These are phyloP conservation scores for Dinomys branickii DNA, from an alignment of 2,113 vertebrate species.

Conservation along the genomic window DNA sequence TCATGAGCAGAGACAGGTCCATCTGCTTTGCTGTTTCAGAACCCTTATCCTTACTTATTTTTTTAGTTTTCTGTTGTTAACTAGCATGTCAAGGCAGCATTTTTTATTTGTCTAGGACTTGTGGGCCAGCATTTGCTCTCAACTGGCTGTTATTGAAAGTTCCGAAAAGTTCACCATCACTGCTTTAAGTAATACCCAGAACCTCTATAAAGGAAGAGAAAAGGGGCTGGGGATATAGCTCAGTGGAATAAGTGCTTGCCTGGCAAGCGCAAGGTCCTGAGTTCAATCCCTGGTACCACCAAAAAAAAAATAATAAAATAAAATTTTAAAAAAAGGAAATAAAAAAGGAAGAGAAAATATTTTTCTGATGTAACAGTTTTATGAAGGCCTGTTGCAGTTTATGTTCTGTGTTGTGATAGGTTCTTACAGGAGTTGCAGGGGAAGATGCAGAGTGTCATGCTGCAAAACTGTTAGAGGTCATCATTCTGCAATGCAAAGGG, in stretches of 20 bases:
- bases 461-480: conserved; percentile 96
- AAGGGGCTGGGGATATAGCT: too few relatives aligned
- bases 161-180: background rate
- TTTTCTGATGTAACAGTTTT: conserved; percentile 11
- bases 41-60: conserved; percentile 3
- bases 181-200: background rate
- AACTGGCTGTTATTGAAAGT: background rate
- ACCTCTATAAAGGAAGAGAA: background rate
- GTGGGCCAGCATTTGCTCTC: background rate
- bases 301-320: too few relatives aligned
- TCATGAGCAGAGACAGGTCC: background rate
- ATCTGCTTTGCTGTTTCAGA: background rate
- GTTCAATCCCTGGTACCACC: too few relatives aligned
- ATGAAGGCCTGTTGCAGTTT: background rate
- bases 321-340: too few relatives aligned
- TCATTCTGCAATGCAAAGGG: conserved; percentile 99
- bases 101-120: background rate
- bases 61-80: background rate
- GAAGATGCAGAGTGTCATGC: conserved; percentile 99
- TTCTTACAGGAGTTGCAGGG: conserved; percentile 97
- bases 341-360: background rate
- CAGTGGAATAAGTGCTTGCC: too few relatives aligned
- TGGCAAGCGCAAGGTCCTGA: too few relatives aligned
- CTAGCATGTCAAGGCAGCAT: background rate
- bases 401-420: conserved; percentile 84